A percentile compares a stretch with the other conserved stretches of the same genome.
These are phyloP conservation scores for Crax fasciolata DNA, from an alignment of 2,797 vertebrate species.

Conservation along the genomic window DNA sequence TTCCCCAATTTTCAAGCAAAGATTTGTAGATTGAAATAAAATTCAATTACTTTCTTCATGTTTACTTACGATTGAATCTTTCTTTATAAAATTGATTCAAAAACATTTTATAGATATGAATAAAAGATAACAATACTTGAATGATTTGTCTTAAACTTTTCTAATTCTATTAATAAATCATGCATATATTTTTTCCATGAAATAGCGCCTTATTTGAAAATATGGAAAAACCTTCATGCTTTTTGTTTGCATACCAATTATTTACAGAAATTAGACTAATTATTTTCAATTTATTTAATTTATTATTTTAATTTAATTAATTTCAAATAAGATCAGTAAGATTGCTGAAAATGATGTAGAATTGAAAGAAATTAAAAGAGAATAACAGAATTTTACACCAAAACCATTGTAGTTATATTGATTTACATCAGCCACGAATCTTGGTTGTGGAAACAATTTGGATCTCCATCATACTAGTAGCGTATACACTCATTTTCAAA, in stretches of 20 bases:
- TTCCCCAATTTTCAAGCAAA: not conserved
- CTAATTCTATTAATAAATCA: not conserved
- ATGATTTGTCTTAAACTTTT: not conserved
- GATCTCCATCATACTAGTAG: not conserved
- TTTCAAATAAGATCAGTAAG: not conserved
- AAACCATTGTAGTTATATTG: not conserved
- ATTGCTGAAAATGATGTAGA: not conserved
- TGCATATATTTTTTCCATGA: not conserved
- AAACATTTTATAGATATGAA: not conserved
- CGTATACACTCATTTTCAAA: constrained; percentile 1
- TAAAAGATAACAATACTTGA: not conserved
- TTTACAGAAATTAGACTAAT: not conserved
- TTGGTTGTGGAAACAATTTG: not conserved
- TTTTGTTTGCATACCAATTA: not conserved
- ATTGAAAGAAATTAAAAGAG: not conserved
- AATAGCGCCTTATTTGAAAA: not conserved
- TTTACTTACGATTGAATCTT: not conserved
- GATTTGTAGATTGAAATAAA: constrained; percentile 5
- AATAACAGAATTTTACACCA: not conserved
- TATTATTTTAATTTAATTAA: not conserved
- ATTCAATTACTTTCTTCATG: not conserved
- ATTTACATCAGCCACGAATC: not conserved
- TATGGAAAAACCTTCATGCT: rapidly evolving
- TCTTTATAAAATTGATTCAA: not conserved
- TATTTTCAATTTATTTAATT: not conserved